Evolutionary conservation across 2,888 invertebrate species (phyloP).

Genomic region (Deladenus siricidicola): DNA sequence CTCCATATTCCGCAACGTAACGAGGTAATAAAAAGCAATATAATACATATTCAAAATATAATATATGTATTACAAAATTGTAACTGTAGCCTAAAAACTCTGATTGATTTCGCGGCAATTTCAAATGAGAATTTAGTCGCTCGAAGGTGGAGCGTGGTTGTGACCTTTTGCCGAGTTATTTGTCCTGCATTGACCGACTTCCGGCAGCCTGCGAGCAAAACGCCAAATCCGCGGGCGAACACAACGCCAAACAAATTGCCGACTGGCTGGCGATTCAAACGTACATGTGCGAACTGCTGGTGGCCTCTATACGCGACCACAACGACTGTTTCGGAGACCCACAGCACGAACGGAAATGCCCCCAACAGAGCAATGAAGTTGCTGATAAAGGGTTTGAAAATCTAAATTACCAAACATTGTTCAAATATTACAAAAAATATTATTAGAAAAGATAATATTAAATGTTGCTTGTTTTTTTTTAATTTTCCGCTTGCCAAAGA

Average conservation of each 20-base stretch:
- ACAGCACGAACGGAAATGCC: too few species aligned
- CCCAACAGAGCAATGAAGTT: too few species aligned
- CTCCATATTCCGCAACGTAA: conserved; percentile 16
- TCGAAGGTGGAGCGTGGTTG: conserved; percentile 20
- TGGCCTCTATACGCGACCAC: conserved; percentile 44
- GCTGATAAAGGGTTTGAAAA: too few species aligned
- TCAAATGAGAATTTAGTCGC: background rate
- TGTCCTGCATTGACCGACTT: conserved; percentile 36
- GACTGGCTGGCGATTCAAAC: conserved; percentile 29
- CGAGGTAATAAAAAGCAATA: too few species aligned
- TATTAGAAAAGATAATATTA: too few species aligned
- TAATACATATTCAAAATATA: too few species aligned
- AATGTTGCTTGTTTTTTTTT: too few species aligned
- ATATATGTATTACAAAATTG: too few species aligned
- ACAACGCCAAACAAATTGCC: background rate
- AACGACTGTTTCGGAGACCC: conserved; percentile 31
- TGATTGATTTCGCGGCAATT: background rate
- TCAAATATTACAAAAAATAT: too few species aligned
- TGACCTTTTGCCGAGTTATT: conserved; percentile 31
- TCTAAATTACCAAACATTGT: too few species aligned
- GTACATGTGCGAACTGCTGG: conserved; percentile 46
- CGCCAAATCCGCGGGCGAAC: conserved; percentile 18
- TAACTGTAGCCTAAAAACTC: too few species aligned
- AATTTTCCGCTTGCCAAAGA: too few species aligned
- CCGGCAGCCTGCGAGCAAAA: conserved; percentile 25